phyloP scores from a whole-genome alignment of 2,888 invertebrate genomes.

The Amaurobius ferox region DNA sequence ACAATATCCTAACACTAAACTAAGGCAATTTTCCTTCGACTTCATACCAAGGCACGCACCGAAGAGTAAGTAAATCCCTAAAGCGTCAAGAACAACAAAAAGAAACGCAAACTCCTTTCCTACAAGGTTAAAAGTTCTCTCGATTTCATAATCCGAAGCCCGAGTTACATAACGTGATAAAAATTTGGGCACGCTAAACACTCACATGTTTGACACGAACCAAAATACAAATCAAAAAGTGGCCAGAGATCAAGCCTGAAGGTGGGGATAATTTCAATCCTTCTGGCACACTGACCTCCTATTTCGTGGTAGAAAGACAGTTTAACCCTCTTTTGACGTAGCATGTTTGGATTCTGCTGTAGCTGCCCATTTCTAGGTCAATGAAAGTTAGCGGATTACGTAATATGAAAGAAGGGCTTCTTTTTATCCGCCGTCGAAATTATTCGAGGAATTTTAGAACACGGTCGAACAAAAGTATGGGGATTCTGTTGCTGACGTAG shows the following conservation, averaged over 20 bases:
- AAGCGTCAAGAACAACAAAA: neutral
- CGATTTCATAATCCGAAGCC: neutral
- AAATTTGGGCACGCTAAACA: neutral
- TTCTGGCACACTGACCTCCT: constrained; percentile 33
- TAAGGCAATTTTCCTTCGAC: too few species aligned
- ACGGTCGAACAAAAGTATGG: too few species aligned
- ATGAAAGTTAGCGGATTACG: too few species aligned
- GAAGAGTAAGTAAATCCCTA: neutral
- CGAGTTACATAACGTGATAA: neutral
- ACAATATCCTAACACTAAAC: too few species aligned
- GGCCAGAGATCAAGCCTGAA: neutral
- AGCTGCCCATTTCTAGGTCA: too few species aligned
- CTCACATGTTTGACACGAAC: too few species aligned
- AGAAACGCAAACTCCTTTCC: neutral
- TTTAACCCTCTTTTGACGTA: constrained; percentile 48
- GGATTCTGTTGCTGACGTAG: too few species aligned
- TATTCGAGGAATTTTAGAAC: too few species aligned
- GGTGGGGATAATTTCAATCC: neutral
- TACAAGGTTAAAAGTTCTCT: neutral
- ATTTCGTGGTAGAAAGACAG: neutral
- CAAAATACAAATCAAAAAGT: neutral
- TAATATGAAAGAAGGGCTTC: too few species aligned
- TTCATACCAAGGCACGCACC: neutral
- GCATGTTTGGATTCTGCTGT: too few species aligned
- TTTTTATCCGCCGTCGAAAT: too few species aligned